Base-by-base conservation (phyloP, 2,113 vertebrate species). In the Edolisoma coerulescens region DNA sequence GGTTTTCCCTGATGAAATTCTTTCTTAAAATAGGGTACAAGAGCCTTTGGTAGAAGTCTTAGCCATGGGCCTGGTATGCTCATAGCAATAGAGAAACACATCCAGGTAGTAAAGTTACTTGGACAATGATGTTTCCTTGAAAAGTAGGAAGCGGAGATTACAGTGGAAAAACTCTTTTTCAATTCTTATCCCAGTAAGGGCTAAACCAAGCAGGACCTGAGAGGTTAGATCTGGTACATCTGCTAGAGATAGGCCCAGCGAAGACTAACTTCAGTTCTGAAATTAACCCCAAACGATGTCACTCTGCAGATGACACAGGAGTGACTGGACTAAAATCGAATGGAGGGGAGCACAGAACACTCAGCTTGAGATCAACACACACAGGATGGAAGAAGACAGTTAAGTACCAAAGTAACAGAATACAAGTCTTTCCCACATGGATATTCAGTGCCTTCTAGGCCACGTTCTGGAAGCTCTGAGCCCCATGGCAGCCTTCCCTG, bases 241-340 rank as follows among this genome's bases (percentile, higher is more conserved):
- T 78, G 27, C 47, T 33, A 52, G n/a, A n/a, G n/a, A n/a, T n/a
- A n/a, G n/a, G n/a, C n/a, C n/a, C n/a, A n/a, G n/a, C n/a, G n/a
- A 82, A 82, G 27, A 84, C 14, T 7, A 74, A 60, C 52, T 82
- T 60, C 8, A 60, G 39, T 17, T 76, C 65, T 52, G 56, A 79
- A 75, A 68, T 71, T 11, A 85, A 87, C 57, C 35, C 47, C 44
- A 27, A 22, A 33, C 2, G 0, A 63, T 4, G 30, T 32, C 14
- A 22, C 30, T 37, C 59, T 19, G 20, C n/a, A 81, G 32, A 71
- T 26, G 50, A 42, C 3, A 6, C 11, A 37, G 42, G 13, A 84
- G 10, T 1, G 10, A 30, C 1, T 39, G 39, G 33, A 30, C 59
- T 16, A 59, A 52, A 65, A 68, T 14, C 0, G 0, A 53, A 37